A percentile compares a stretch with the other conserved stretches of the same genome.
Conservation (phyloP, 2,888 invertebrate species). For the Chymomyza caudatula region DNA sequence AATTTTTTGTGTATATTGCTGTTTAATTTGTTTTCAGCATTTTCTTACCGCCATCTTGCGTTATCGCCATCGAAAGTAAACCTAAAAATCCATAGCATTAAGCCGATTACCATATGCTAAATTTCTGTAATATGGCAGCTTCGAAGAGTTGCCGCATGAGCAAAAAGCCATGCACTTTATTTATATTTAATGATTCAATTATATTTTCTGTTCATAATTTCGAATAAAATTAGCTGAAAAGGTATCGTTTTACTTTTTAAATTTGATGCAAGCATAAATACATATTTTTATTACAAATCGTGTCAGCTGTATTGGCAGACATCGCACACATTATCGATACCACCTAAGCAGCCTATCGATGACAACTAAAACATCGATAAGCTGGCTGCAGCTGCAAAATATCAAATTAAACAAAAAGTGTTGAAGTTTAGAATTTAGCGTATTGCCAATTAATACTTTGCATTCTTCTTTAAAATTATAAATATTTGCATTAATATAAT, state of each 20-base stretch:
- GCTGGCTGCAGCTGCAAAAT: constrained; percentile 10
- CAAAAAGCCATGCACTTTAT: neutral
- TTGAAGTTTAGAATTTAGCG: constrained; percentile 18
- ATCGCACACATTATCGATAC: neutral
- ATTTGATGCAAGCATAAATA: too few relatives aligned
- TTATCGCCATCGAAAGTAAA: too few relatives aligned
- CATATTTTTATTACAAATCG: too few relatives aligned
- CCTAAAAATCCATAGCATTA: too few relatives aligned
- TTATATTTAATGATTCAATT: too few relatives aligned
- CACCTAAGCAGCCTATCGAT: neutral
- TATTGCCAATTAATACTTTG: constrained; percentile 37
- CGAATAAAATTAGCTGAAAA: too few relatives aligned
- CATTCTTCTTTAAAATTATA: neutral
- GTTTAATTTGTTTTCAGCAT: too few relatives aligned
- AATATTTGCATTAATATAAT: constrained; percentile 1
- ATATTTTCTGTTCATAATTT: too few relatives aligned
- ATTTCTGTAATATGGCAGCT: neutral
- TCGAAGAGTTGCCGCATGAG: neutral
- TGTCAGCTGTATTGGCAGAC: neutral
- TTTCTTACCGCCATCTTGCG: too few relatives aligned
- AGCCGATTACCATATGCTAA: too few relatives aligned
- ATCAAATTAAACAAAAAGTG: constrained; percentile 52
- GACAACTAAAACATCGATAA: neutral
- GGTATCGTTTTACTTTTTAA: too few relatives aligned
- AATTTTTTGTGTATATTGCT: too few relatives aligned